Base-by-base conservation (phyloP, 2,113 vertebrate species). In the Scomber colias region DNA sequence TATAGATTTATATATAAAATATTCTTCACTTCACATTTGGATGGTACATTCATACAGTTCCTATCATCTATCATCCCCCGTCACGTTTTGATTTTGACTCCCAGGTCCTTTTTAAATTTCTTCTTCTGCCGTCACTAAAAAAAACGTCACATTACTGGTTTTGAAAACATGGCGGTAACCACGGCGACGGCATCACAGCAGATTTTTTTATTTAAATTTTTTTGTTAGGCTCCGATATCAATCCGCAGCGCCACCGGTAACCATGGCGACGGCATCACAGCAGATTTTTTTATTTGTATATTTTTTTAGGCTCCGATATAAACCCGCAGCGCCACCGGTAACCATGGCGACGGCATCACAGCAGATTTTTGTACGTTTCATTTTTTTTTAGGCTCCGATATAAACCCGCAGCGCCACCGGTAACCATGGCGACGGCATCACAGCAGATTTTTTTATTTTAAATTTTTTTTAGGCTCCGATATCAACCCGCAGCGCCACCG, bases 21-120 rank as follows among this genome's bases (percentile, higher is more conserved):
- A 74, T 63, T 79, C 50, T 83, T 92, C 82, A 86, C 79, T 94
- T 95, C 94, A 95, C 94, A 94, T 94, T 27, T 94, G 81, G 92
- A 84, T 89, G 86, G 89, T 93, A 94, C 94, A 95, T 95, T 95
- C 94, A 92, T 75, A 81, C 65, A 13, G 44, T 67, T 69, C 35
- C 56, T 85, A 53, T 53, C 63, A 27, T 27, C 24, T 27, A 27
- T 27, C 24, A 27, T 27, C 50, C 67, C 71, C 88, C 2, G 13
- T 54, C 7, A 0, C 17, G 30, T 48, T 48, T 30, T 35, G 13
- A 27, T 27, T 11, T 4, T 14, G 31, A 68, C 67, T 21, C 73
- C 63, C 67, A 57, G 67, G 62, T 9, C 35, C 35, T 9, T 9
- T 40, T 40, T 40, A 9, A 2, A 9, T 40, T 40, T 40, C 9